Base-by-base conservation (phyloP, 30 jellyfish, hydroid and myxozoan genomes). In the Pelagia noctiluca region DNA sequence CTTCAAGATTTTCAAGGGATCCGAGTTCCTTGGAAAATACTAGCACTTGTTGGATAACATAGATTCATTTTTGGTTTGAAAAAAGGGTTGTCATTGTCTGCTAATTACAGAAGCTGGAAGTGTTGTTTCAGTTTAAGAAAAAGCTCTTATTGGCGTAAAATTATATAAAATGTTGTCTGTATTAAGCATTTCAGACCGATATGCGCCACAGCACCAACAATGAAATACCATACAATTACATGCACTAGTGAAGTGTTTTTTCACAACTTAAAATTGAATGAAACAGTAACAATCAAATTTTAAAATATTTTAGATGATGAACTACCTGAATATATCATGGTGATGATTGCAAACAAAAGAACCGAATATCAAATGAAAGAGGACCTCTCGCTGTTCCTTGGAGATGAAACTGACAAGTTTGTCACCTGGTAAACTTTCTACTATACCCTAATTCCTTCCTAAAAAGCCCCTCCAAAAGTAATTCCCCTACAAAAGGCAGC, bases 271-370 rank as follows among this genome's bases (percentile, higher is more conserved):
- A 31, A 12, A 24, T 21, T 35, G n/a, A n/a, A n/a, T n/a, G n/a
- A n/a, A n/a, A n/a, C n/a, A n/a, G n/a, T n/a, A n/a, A n/a, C n/a
- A n/a, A n/a, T n/a, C n/a, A n/a, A n/a, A 22, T 25, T 33, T 11
- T 26, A 16, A 3, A 25, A 24, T 10, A 7, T 18, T 65, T 82
- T 30, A 92, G 98, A 92, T 86, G 98, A 92, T 86, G 98, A 92
- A 34, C 83, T 92, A 16, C 98, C 98, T 18, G 98, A 92, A 63
- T 92, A 92, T 34, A 92, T 92, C 2, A 86, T 92, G 98, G 98
- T 92, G 0, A 92, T 92, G 98, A 92, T 92, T 54, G 96, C 98
- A 32, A 92, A 92, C 70, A 92, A 86, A 52, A 64, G 98, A 48
- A 85, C 66, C 10, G 64, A 63, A 64, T 33, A 69, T 19, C 96